Evolutionary conservation across 2,888 invertebrate species (phyloP).

Genomic region (Chrysolina haemoptera): DNA sequence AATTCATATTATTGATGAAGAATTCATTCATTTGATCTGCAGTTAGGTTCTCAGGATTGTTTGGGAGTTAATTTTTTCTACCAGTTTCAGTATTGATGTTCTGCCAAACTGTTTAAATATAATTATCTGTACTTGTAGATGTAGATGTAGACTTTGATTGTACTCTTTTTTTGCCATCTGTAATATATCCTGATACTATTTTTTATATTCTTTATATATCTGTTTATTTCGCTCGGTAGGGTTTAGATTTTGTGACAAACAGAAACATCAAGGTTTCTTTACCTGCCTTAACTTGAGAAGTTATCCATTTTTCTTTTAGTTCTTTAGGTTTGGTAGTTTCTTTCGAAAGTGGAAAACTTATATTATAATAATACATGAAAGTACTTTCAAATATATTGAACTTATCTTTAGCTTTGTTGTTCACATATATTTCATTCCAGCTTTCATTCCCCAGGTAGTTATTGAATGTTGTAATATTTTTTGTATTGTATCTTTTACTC

Average conservation of each 20-base stretch:
- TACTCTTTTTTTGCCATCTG: background rate
- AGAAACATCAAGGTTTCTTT: constrained; percentile 2
- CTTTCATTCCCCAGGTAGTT: background rate
- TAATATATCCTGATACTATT: background rate
- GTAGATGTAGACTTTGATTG: background rate
- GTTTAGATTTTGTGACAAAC: background rate
- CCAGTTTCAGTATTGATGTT: background rate
- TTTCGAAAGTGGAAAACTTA: background rate
- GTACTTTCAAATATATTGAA: background rate
- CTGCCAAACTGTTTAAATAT: background rate
- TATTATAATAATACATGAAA: background rate
- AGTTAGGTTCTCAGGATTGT: background rate
- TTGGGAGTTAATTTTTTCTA: background rate
- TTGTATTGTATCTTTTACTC: background rate
- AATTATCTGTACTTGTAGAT: background rate
- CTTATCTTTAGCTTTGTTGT: background rate
- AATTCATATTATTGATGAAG: too few species aligned
- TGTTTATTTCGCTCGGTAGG: background rate
- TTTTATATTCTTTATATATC: constrained; percentile 1
- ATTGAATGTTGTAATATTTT: background rate
- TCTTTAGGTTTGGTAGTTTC: background rate
- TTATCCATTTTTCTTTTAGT: background rate
- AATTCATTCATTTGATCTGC: too few species aligned
- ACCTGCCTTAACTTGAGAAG: background rate
- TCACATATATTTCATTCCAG: background rate